Conservation (phyloP, 2,888 invertebrate species). For the Torymus aiolomorphi region DNA sequence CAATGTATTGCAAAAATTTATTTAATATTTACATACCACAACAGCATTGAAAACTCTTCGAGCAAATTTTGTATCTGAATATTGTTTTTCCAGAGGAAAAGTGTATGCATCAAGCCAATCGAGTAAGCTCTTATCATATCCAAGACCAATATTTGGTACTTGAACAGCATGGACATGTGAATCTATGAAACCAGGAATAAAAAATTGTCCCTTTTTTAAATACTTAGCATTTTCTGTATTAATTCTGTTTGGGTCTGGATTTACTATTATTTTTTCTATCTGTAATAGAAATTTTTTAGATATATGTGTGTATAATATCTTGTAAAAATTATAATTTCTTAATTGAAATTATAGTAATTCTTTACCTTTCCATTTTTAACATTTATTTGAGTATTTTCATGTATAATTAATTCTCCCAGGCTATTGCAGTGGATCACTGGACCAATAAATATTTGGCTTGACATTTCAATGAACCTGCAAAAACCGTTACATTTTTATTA, state of each 20-base stretch:
- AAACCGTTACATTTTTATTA: no score
- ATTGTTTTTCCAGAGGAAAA: slow-evolving; percentile 88
- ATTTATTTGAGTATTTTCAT: slow-evolving; percentile 65
- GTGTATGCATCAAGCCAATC: slow-evolving; percentile 92
- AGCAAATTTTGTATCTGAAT: slow-evolving; percentile 83
- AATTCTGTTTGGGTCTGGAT: slow-evolving; percentile 59
- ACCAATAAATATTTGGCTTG: slow-evolving; percentile 62
- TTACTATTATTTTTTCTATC: slow-evolving; percentile 63
- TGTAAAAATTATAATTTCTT: background rate
- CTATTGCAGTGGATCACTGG: slow-evolving; percentile 67
- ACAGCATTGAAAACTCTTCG: slow-evolving; percentile 83
- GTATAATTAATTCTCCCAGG: slow-evolving; percentile 63
- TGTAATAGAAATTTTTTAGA: slow-evolving; percentile 54
- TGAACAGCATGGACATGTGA: slow-evolving; percentile 94
- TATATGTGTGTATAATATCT: background rate
- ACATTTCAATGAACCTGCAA: slow-evolving; percentile 5
- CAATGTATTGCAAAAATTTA: slow-evolving; percentile 20
- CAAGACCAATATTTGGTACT: slow-evolving; percentile 90
- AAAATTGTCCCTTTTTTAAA: slow-evolving; percentile 78
- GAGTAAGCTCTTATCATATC: slow-evolving; percentile 86
- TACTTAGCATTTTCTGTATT: slow-evolving; percentile 56
- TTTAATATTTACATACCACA: slow-evolving; percentile 80
- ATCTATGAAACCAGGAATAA: slow-evolving; percentile 93
- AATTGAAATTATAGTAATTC: background rate
- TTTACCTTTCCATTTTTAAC: slow-evolving; percentile 69